Conservation (phyloP, 2,113 vertebrate species). For the Cyrtonyx montezumae region DNA sequence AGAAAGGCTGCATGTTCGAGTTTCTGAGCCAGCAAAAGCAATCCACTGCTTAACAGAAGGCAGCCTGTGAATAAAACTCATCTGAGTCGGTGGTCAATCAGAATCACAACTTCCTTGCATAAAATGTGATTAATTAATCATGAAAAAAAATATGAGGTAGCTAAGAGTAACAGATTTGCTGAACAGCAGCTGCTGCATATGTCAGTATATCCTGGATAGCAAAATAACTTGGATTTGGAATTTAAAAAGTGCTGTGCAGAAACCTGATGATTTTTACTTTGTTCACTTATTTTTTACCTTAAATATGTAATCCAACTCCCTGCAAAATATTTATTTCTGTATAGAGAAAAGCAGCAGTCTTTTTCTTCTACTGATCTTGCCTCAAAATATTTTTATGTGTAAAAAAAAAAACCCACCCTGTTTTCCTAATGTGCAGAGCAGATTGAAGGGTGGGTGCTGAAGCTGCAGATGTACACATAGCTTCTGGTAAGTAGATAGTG, state of each 20-base stretch:
- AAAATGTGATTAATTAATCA: not conserved
- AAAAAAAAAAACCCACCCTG: not conserved
- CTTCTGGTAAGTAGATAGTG: not conserved
- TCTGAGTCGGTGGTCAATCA: not conserved
- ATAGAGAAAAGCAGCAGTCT: not conserved
- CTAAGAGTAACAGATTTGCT: not conserved
- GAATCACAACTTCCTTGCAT: not conserved
- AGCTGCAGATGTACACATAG: not conserved
- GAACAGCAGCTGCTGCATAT: not conserved
- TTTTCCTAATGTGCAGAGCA: not conserved
- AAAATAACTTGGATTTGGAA: not conserved
- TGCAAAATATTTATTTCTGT: not conserved
- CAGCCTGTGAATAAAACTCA: not conserved
- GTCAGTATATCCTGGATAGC: not conserved
- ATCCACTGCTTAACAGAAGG: not conserved
- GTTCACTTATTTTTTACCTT: not conserved
- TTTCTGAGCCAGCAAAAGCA: conserved; percentile 48
- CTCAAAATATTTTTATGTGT: not conserved
- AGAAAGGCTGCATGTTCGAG: not conserved
- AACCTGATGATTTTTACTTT: not conserved
- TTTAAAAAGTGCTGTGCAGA: not conserved
- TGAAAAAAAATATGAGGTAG: not conserved
- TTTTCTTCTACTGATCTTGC: not conserved
- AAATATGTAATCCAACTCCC: not conserved
- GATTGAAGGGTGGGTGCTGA: not conserved